Base-by-base conservation (phyloP, 2,888 invertebrate species). In the Pollenia labialis region DNA sequence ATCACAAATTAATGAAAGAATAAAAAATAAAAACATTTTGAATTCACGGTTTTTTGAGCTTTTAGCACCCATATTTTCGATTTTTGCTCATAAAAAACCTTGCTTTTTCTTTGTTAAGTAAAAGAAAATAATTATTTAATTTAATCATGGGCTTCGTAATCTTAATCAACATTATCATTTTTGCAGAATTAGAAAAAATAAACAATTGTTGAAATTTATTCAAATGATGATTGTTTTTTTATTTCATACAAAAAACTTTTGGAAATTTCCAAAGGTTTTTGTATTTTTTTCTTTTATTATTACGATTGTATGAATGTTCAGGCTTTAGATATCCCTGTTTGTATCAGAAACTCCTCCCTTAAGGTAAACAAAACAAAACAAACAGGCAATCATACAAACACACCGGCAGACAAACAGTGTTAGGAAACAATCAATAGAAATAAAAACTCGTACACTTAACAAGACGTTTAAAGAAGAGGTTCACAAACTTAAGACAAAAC, bases 321-420 rank as follows among this genome's bases (percentile, higher is more conserved):
- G 50, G 3, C 7, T 23, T 44, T 44, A 12, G 23, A 32, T 58
- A 40, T 46, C 50, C 50, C 58, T 66, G 50, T 72, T 77, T 23
- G 8, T n/a, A 44, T 58, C 14, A 58, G 12, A 66, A 66, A 72
- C 77, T 66, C 50, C 83, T 46, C 83, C 77, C 77, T 60, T 16
- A n/a, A 79, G 71, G 46, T 62, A 64, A 83, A 72, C 40, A 82
- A 56, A 83, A 72, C 40, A 82, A 56, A 62, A 48, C 44, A 79
- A 79, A 64, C 23, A 66, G 18, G 56, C 50, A 68, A 48, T 48
- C 14, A 50, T 48, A 79, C 2, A 8, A 42, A 48, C 18, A 8
- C 12, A 6, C 16, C 32, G 32, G 9, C 60, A 46, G 32, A 32
- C 64, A 16, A 60, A 48, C 18, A 46, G n/a, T 69, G 18, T 46